These are phyloP conservation scores for Archips crataeganus DNA, from an alignment of 2,888 invertebrate species.

Conservation along the genomic window DNA sequence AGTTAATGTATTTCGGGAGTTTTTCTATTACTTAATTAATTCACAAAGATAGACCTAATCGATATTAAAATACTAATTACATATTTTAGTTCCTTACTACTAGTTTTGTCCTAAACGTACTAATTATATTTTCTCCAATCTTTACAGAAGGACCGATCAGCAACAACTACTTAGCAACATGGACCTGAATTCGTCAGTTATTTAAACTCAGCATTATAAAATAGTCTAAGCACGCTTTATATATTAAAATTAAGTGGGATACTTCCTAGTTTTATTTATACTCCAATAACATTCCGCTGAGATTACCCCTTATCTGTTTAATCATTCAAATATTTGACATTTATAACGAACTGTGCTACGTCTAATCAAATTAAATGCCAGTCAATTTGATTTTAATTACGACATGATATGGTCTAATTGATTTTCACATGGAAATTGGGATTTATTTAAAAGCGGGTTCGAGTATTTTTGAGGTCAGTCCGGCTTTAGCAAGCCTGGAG, in stretches of 20 bases:
- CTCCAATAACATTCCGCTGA: neutral
- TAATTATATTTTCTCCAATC: neutral
- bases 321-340: constrained; percentile 40
- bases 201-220: constrained; percentile 35
- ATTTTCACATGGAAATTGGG: constrained; percentile 3
- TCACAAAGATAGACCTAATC: no score
- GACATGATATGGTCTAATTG: constrained; percentile 21
- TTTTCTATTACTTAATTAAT: no score
- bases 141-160: constrained; percentile 22
- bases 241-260: constrained; percentile 35
- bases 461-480: neutral
- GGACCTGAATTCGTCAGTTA: constrained; percentile 14
- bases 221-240: constrained; percentile 38
- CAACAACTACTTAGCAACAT: constrained; percentile 6
- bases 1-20: no score
- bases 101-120: neutral
- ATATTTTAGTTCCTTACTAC: no score
- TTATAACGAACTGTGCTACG: constrained; percentile 22
- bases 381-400: constrained; percentile 30
- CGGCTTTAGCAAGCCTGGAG: neutral
- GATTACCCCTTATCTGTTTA: constrained; percentile 10
- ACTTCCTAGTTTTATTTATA: neutral
- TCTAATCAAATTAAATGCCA: constrained; percentile 34
- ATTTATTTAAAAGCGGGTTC: constrained; percentile 27
- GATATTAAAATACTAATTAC: no score